Base-by-base conservation (phyloP, 2,888 invertebrate genomes). In the Gymnosoma rotundatum region DNA sequence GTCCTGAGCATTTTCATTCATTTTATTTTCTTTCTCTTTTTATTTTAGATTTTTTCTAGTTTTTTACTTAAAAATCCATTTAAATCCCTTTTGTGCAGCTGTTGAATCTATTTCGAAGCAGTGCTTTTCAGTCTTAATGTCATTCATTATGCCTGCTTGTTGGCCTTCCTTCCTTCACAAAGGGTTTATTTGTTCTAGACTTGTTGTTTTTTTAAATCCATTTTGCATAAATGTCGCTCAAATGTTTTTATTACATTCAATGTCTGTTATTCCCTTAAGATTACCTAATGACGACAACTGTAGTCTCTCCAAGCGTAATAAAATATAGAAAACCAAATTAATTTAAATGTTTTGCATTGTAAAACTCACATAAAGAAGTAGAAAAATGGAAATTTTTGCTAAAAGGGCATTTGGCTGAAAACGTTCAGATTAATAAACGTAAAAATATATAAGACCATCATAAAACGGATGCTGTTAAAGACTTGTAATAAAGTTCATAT, bases 241-340 rank as follows among this genome's bases (percentile, higher is more conserved):
- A 88, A 90, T 89, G 88, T 89, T 89, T 90, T 90, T 90, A 90
- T 90, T 88, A 88, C 89, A 81, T 83, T 88, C 85, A 83, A 83
- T 81, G 86, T 67, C 83, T 85, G 61, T 66, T 64, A 74, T 69
- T 64, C 76, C 52, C 72, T 72, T 76, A 76, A 70, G 69, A 56
- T 48, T 54, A 67, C 67, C 72, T 76, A 80, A 80, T 80, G 83
- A 72, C 80, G 80, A 72, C 76, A 72, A 80, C 73, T 73, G 67
- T 32, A 21, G 58, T 32, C 72, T 79, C 67, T 45, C 58, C 54
- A 38, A 66, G 67, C 66, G 72, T 50, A 52, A 56, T 64, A 79
- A 70, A 75, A 25, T 70, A 66, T 20, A 54, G 50, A 48, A 72
- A 52, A 38, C 48, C 45, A 48, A 67, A 79, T n/a, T 50, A 45